These are phyloP conservation scores for Triplophysa yarkandensis DNA, from an alignment of 2,797 vertebrate species.

Conservation along the genomic window DNA sequence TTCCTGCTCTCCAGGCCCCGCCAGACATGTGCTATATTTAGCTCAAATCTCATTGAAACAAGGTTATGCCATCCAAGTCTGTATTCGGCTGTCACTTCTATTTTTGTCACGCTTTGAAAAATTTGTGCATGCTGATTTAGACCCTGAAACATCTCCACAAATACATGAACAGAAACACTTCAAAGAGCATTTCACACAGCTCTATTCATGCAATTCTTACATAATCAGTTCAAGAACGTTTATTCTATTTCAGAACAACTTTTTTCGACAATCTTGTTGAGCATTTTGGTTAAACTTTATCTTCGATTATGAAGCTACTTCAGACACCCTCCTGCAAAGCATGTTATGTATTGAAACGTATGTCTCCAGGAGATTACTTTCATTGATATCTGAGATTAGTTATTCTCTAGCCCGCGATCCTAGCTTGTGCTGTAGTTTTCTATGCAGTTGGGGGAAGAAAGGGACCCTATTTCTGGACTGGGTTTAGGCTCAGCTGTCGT, in stretches of 20 bases:
- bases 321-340: not conserved
- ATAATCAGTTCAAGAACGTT: no score
- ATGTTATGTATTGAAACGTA: constrained; percentile 6
- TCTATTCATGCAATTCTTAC: not conserved
- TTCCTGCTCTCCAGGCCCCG: constrained; percentile 66
- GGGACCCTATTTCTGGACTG: constrained; percentile 72
- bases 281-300: not conserved
- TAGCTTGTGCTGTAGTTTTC: constrained; percentile 55
- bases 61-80: constrained; percentile 73
- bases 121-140: not conserved
- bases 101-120: constrained; percentile 57
- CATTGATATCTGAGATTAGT: constrained; percentile 1
- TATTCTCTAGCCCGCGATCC: not conserved
- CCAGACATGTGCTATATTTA: constrained; percentile 76
- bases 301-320: not conserved
- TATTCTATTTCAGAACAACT: not conserved
- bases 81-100: constrained; percentile 67
- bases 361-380: constrained; percentile 12
- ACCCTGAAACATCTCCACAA: not conserved
- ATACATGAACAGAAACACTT: constrained; percentile 8
- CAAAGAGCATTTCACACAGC: not conserved
- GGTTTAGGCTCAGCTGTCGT: constrained; percentile 74
- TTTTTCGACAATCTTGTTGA: not conserved
- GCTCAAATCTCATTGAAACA: constrained; percentile 74
- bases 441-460: constrained; percentile 62